phyloP scores from a whole-genome alignment of 2,113 vertebrate genomes.

The Lepidothrix coronata region DNA sequence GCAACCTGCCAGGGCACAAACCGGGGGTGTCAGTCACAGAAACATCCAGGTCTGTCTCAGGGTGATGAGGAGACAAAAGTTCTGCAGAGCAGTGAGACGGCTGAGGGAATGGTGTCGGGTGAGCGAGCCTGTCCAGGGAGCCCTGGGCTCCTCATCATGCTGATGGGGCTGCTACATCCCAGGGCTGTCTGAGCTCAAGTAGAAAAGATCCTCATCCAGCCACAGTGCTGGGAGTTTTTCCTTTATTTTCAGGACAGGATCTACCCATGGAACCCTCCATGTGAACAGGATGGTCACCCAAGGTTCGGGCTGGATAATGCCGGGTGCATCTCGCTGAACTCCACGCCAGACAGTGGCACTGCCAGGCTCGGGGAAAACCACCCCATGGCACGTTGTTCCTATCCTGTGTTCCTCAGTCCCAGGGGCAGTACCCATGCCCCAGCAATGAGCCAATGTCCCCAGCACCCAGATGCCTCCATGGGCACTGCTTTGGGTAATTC shows the following conservation, averaged over 20 bases:
- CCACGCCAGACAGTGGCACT: neutral
- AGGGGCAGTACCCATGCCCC: neutral
- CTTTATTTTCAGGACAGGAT: neutral
- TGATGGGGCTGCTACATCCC: neutral
- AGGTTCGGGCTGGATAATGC: neutral
- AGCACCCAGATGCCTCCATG: neutral
- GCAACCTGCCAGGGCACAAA: neutral
- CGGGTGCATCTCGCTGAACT: neutral
- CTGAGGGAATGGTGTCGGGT: rapidly evolving
- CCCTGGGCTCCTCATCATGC: rapidly evolving
- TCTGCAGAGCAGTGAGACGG: neutral
- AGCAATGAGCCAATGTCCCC: neutral
- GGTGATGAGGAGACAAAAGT: neutral
- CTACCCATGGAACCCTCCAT: neutral
- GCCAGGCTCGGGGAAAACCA: neutral
- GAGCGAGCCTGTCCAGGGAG: rapidly evolving
- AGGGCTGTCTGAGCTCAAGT: neutral
- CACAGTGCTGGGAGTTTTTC: neutral
- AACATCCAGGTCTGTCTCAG: neutral
- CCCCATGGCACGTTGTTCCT: rapidly evolving
- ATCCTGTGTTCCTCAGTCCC: neutral
- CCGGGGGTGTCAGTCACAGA: neutral
- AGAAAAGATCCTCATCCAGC: neutral
- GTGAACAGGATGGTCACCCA: neutral
- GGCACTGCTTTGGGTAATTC: neutral